These are phyloP conservation scores for Bergia puertoricense DNA, from an alignment of 92 coral and sea anemone genomes.

Conservation along the genomic window DNA sequence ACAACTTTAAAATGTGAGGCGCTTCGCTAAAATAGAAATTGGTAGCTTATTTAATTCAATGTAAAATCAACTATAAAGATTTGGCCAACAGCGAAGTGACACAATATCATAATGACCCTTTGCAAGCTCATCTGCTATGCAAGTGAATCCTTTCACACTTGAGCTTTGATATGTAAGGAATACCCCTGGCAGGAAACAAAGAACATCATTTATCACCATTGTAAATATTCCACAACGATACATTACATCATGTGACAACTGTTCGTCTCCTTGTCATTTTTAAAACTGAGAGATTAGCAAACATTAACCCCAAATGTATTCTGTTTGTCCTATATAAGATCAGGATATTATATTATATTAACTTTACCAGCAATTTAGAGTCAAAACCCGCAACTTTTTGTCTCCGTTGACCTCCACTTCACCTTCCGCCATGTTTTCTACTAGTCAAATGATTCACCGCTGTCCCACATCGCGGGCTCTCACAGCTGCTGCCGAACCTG, in stretches of 20 bases:
- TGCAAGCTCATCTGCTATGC: constrained; percentile 88
- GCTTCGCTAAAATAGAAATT: no score
- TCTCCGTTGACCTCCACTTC: constrained; percentile 8
- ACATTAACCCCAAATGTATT: background rate
- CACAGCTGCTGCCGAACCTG: background rate
- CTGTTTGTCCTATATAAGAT: background rate
- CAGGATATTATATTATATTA: background rate
- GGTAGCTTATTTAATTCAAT: no score
- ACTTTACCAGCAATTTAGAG: constrained; percentile 85
- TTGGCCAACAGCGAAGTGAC: constrained; percentile 46
- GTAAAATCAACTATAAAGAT: no score
- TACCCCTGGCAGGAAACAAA: constrained; percentile 75
- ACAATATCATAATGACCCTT: constrained; percentile 90
- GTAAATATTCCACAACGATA: background rate
- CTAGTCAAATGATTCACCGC: constrained; percentile 4
- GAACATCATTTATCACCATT: background rate
- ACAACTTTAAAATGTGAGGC: no score
- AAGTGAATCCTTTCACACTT: constrained; percentile 70
- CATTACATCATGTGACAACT: background rate
- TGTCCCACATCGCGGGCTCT: background rate
- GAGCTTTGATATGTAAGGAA: constrained; percentile 86
- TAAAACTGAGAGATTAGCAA: background rate
- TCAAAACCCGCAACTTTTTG: constrained; percentile 65
- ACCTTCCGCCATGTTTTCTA: constrained; percentile 22
- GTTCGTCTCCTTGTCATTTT: no score